Base-by-base conservation (phyloP, 1,140 invertebrate genomes). In the Listronotus bonariensis region DNA sequence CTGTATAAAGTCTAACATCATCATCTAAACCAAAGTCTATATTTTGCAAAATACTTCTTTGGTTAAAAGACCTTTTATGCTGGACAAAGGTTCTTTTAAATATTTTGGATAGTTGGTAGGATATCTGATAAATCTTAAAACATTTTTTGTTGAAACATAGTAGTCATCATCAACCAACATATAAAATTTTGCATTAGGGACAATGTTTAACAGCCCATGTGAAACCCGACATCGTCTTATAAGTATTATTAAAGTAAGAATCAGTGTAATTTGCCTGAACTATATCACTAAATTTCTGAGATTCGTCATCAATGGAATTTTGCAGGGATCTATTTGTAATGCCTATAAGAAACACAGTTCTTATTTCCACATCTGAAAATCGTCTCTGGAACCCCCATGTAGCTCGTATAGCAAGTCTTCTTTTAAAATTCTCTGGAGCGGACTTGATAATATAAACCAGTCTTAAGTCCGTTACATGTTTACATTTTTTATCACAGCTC, bases 111-210 rank as follows among this genome's bases (percentile, higher is more conserved):
- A 92, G 61, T 85, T 80, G 3, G 81, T 77, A 4, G 90, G 90
- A 79, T 91, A 87, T 59, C 88, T 82, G 4, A 93, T 67, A 77
- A 92, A 93, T 55, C 87, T 82, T 10, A 95, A 77, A 9, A 95
- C 80, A 82, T 96, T 97, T 77, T 91, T 92, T 0, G 90, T 85
- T 2, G 93, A 96, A 18, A 97, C 86, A 77, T 95, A 97, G 81
- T 95, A 93, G 75, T 97, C 95, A 77, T 97, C 95, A 78, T 97
- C 94, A 11, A 91, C 87, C 80, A 96, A 96, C 73, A 96, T 84
- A 65, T 93, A 92, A 79, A 89, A 96, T 69, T 90, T 88, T 0
- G 92, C 88, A 38, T 85, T 84, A 0, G 83, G 77, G 20, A 76
- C 93, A 96, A 72, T 86, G 83, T 49, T 87, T 83, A 31, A 87